Conservation (phyloP, 2,113 vertebrate species). For the Synodontis membranacea region DNA sequence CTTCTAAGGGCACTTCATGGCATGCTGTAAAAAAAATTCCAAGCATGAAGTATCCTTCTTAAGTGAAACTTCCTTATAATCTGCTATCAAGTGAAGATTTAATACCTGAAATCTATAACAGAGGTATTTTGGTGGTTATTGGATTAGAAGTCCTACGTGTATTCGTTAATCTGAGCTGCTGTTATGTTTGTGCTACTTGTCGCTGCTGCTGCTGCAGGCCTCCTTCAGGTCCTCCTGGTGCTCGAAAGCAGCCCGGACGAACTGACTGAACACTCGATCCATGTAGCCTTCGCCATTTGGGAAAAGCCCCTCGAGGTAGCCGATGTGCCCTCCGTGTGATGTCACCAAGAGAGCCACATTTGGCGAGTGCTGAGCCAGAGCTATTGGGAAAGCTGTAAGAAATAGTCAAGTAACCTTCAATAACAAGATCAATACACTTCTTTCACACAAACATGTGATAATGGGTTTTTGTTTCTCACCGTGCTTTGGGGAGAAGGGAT, state of each 20-base stretch:
- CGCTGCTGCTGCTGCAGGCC: slow-evolving; percentile 58
- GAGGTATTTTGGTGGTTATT: neutral
- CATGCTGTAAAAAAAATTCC: neutral
- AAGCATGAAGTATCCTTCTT: neutral
- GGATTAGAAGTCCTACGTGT: neutral
- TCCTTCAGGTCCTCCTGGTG: slow-evolving; percentile 63
- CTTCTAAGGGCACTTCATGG: neutral
- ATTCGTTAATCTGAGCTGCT: neutral
- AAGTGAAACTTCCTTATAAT: neutral
- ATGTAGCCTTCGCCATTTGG: slow-evolving; percentile 72
- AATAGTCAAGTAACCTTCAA: neutral
- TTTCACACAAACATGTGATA: neutral
- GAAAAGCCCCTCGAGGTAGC: slow-evolving; percentile 80
- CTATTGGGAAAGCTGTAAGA: slow-evolving; percentile 72
- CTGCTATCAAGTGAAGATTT: neutral
- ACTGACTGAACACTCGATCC: slow-evolving; percentile 76
- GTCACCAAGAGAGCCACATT: slow-evolving; percentile 77
- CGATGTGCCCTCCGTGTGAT: slow-evolving; percentile 77
- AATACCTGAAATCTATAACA: neutral
- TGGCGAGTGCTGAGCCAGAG: slow-evolving; percentile 61
- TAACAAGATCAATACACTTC: neutral
- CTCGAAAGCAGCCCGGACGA: slow-evolving; percentile 68
- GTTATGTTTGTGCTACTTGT: slow-evolving; percentile 30
- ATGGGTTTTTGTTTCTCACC: slow-evolving; percentile 62
- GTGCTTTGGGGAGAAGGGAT: slow-evolving; percentile 78